phyloP scores from a whole-genome alignment of 2,797 vertebrate species.

The Gymnoscopelus microlampas region DNA sequence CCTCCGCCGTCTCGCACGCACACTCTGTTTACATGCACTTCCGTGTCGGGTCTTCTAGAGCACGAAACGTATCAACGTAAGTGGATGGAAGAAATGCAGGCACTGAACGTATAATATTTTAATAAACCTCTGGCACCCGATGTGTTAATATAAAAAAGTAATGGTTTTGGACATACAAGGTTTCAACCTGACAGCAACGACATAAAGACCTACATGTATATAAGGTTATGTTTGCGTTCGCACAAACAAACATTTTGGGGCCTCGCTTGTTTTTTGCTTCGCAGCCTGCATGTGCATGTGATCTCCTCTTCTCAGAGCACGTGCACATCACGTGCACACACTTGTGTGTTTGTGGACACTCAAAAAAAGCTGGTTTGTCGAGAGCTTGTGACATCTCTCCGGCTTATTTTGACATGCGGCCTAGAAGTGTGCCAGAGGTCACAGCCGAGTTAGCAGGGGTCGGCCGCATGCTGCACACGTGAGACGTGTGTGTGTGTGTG shows the following conservation, averaged over 20 bases:
- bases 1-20: no score
- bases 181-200: no score
- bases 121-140: no score
- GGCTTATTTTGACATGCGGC: conserved; percentile 11
- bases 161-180: no score
- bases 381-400: conserved; percentile 1
- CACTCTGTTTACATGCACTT: no score
- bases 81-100: no score
- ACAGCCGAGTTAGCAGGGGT: neutral
- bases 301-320: neutral
- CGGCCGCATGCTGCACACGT: neutral
- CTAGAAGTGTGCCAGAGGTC: conserved; percentile 7
- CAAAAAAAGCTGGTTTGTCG: neutral
- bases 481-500: neutral
- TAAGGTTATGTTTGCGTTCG: no score
- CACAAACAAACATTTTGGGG: neutral
- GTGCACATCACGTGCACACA: neutral
- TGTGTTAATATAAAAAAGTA: no score
- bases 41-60: no score
- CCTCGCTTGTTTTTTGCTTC: neutral
- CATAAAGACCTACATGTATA: no score
- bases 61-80: no score
- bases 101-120: no score
- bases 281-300: neutral
- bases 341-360: neutral